Conservation (phyloP, 2,113 vertebrate genomes). For the human region DNA sequence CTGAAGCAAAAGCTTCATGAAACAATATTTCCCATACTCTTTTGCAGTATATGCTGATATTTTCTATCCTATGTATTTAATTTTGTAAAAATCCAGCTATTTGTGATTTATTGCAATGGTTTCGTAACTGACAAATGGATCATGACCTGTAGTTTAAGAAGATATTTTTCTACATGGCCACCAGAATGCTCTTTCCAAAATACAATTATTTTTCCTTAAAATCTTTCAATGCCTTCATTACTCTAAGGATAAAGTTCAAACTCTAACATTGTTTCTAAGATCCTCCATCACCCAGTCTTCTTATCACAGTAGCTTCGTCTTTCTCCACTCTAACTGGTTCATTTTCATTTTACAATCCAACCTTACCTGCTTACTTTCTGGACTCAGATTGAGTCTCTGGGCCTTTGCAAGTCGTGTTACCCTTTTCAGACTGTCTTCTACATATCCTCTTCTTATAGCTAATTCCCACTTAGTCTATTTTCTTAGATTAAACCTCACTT, state of each 20-base stretch:
- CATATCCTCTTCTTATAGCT: not conserved
- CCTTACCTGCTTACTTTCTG: not conserved
- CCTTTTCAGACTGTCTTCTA: not conserved
- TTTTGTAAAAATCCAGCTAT: not conserved
- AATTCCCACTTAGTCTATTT: not conserved
- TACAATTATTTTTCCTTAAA: not conserved
- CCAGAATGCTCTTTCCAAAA: not conserved
- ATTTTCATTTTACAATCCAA: not conserved
- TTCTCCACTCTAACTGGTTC: not conserved
- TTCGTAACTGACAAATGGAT: not conserved
- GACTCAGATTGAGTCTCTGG: not conserved
- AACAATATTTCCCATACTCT: not conserved
- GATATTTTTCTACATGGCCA: not conserved
- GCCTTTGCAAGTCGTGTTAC: not conserved
- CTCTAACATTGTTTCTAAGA: not conserved
- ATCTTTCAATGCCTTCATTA: not conserved
- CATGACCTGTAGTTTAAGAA: not conserved
- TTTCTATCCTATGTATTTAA: not conserved
- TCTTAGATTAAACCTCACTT: not conserved
- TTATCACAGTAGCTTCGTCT: not conserved
- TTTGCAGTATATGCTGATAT: not conserved
- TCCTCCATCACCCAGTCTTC: not conserved
- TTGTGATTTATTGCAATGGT: not conserved
- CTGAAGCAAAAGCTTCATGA: not conserved
- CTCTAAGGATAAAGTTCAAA: not conserved